These are phyloP conservation scores for Turdus rufiventris DNA, from an alignment of 2,113 vertebrate genomes.

Conservation along the genomic window DNA sequence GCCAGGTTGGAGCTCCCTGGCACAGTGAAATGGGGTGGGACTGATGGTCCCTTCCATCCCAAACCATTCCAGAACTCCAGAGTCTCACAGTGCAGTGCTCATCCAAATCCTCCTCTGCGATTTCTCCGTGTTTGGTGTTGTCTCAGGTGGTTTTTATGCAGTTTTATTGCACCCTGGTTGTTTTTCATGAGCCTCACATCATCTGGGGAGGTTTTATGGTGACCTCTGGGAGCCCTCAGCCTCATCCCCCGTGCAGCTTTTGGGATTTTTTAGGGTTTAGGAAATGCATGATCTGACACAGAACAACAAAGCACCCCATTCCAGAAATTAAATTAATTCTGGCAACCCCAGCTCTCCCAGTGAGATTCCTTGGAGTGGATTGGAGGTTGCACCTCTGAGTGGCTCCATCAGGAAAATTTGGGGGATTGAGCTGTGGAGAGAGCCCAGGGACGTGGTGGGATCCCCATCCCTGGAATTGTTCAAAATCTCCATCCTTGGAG, in stretches of 20 bases:
- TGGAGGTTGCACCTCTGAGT: fast-evolving
- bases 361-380: neutral
- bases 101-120: too few species aligned
- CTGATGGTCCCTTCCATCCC: too few species aligned
- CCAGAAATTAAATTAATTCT: fast-evolving
- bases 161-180: neutral
- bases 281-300: neutral
- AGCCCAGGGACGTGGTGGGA: neutral
- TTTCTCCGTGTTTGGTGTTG: fast-evolving
- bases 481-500: too few species aligned
- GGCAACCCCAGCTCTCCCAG: neutral
- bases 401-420: fast-evolving
- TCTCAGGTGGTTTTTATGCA: fast-evolving
- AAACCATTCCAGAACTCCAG: too few species aligned
- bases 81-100: too few species aligned
- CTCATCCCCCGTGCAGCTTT: fast-evolving
- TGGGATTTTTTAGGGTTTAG: neutral
- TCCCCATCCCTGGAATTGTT: neutral
- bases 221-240: neutral
- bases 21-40: fast-evolving
- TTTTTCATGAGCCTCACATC: fast-evolving
- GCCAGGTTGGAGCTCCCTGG: neutral
- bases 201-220: fast-evolving
- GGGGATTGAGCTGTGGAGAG: fast-evolving
- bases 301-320: neutral